Base-by-base conservation (phyloP, 2,888 invertebrate species). In the Altica lythri region DNA sequence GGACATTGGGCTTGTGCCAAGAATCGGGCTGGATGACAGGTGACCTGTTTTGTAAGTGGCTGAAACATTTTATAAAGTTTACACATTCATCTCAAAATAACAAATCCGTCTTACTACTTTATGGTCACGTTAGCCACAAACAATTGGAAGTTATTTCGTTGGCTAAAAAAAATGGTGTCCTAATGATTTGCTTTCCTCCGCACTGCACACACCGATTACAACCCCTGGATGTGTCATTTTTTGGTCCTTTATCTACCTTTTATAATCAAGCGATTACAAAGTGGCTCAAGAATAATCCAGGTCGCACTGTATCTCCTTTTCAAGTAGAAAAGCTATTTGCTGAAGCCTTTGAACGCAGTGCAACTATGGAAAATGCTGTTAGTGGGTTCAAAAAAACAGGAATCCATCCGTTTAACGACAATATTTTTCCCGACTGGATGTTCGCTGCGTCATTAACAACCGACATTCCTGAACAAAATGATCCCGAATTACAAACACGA, bases 251-350 rank as follows among this genome's bases (percentile, higher is more conserved):
- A 53, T 29, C 49, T 52, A 65, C 65, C 1, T 68, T 50, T 60
- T 70, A 62, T 52, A 60, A 63, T 30, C 64, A 68, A 60, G 67
- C 65, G 49, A 49, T 67, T 16, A 22, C 49, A 16, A 63, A 35
- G 13, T 70, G 64, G 65, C 52, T 66, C 4, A 65, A 55, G 46
- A 44, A 34, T 32, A 60, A 72, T 54, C 68, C 68, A 48, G 69
- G 67, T 9, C 49, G 65, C 38, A 59, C 61, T 22, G 66, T 70
- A 4, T 69, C 68, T n/a, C 62, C 60, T 22, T 64, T 59, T 40
- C 63, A 70, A 46, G 59, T 72, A 40, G 60, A 55, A 8, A 30
- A 30, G 12, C n/a, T 43, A 9, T 17, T 27, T 1, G 22, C 4
- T 12, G 14, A 30, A 12, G 27, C 43, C n/a, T 30, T 29, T 25